phyloP scores from a whole-genome alignment of 2,888 invertebrate species.

The Chymomyza amoena region DNA sequence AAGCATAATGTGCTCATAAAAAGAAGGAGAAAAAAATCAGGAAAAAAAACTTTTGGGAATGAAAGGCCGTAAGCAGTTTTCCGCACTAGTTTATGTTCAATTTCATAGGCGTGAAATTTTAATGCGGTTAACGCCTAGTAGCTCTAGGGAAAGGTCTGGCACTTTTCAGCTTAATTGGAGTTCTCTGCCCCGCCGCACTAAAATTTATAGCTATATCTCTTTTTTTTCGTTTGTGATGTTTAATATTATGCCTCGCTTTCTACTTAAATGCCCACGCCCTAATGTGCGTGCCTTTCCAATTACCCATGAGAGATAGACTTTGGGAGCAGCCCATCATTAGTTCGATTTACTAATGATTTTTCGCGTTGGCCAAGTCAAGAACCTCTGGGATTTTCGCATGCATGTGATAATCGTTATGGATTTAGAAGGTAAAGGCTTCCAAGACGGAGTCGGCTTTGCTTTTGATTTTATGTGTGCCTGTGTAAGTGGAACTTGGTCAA shows the following conservation, averaged over 20 bases:
- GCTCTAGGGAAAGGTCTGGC: conserved; percentile 43
- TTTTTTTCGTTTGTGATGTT: neutral
- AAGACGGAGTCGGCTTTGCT: conserved; percentile 41
- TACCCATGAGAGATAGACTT: conserved; percentile 16
- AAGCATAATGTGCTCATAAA: neutral
- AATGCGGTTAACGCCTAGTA: conserved; percentile 60
- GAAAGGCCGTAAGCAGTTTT: conserved; percentile 37
- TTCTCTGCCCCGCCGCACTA: conserved; percentile 2
- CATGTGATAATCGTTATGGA: conserved; percentile 54
- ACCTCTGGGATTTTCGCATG: conserved; percentile 49
- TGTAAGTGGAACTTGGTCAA: neutral
- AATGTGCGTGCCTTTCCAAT: conserved; percentile 72
- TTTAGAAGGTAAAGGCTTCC: neutral
- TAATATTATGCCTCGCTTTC: conserved; percentile 47
- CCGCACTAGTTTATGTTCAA: conserved; percentile 57
- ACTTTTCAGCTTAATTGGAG: conserved; percentile 47
- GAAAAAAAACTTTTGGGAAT: neutral
- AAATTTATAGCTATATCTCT: neutral
- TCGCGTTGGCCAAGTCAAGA: conserved; percentile 27
- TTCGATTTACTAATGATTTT: conserved; percentile 55
- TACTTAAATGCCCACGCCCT: conserved; percentile 63
- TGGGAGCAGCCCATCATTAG: conserved; percentile 54
- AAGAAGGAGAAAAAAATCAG: neutral
- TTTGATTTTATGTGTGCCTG: conserved; percentile 39
- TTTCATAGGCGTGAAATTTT: conserved; percentile 69